These are phyloP conservation scores for Grammomys surdaster DNA, from an alignment of 2,113 vertebrate species.

Conservation along the genomic window DNA sequence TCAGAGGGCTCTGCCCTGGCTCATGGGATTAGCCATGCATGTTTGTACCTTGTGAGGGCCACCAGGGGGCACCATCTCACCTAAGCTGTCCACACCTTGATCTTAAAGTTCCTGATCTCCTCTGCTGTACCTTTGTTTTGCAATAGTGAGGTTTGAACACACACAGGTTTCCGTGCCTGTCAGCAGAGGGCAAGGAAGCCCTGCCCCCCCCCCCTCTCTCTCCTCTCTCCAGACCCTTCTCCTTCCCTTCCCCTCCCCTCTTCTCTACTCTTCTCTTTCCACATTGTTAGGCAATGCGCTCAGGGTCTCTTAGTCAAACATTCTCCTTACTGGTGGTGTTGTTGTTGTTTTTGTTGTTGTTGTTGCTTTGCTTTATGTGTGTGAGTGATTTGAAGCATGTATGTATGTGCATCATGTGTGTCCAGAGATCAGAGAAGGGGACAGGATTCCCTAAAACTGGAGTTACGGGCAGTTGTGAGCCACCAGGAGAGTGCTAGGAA, in stretches of 20 bases:
- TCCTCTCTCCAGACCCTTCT: no score
- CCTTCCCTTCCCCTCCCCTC: no score
- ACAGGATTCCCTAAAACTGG: not conserved
- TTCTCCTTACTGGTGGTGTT: not conserved
- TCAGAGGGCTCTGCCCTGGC: not conserved
- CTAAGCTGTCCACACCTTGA: not conserved
- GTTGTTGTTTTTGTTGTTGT: not conserved
- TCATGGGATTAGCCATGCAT: not conserved
- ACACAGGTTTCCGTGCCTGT: no score
- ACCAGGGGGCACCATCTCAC: accelerated
- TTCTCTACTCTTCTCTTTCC: not conserved
- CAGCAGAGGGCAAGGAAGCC: not conserved
- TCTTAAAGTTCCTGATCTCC: not conserved
- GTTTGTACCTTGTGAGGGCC: not conserved
- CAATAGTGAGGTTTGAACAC: not conserved
- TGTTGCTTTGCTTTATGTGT: not conserved
- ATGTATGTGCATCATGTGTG: not conserved
- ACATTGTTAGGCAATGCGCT: no score
- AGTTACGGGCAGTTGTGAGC: not conserved
- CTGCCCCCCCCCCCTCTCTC: no score
- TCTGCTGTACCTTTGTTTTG: not conserved
- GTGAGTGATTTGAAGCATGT: not conserved
- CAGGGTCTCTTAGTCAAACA: not conserved
- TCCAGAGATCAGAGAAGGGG: not conserved
- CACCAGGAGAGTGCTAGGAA: not conserved